A percentile compares a stretch with the other conserved stretches of the same genome.
phyloP scores from a whole-genome alignment of 1,140 invertebrate genomes.

The Drosophila azteca region DNA sequence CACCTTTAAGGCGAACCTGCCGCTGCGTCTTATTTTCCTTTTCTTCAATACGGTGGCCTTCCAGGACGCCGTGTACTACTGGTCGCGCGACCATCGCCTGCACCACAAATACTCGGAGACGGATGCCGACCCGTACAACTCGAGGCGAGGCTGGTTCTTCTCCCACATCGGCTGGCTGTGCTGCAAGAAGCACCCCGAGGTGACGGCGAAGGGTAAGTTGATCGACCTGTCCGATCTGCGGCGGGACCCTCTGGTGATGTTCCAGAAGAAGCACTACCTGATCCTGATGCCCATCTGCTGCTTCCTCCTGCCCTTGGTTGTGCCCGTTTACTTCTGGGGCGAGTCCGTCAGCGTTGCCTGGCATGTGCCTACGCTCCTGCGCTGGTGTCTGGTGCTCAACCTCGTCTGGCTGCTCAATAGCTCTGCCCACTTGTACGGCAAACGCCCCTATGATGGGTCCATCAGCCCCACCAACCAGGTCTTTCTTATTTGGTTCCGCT shows the following conservation, averaged over 20 bases:
- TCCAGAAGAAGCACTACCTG: constrained; percentile 94
- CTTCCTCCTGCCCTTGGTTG: constrained; percentile 92
- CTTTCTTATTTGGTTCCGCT: constrained; percentile 86
- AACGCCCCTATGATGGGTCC: constrained; percentile 94
- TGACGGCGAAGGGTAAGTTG: constrained; percentile 92
- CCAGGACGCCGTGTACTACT: constrained; percentile 95
- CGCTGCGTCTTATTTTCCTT: constrained; percentile 90
- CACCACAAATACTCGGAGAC: constrained; percentile 99
- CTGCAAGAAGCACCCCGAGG: constrained; percentile 94
- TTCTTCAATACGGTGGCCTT: constrained; percentile 93
- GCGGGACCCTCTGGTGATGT: constrained; percentile 91
- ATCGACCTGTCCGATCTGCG: constrained; percentile 95
- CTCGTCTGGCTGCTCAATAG: constrained; percentile 98
- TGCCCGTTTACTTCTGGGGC: constrained; percentile 93
- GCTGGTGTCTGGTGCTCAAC: constrained; percentile 94
- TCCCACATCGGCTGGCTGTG: constrained; percentile 97
- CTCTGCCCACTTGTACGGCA: constrained; percentile 95
- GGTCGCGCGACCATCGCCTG: constrained; percentile 96
- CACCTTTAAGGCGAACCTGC: constrained; percentile 96
- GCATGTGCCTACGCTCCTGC: constrained; percentile 91
- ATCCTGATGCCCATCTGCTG: constrained; percentile 91
- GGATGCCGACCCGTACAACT: constrained; percentile 97
- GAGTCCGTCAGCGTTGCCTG: constrained; percentile 92
- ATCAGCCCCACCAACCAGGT: constrained; percentile 91
- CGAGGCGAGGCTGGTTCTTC: constrained; percentile 97